These are phyloP conservation scores for Chaetodon trifascialis DNA, from an alignment of 2,113 vertebrate species.

Conservation along the genomic window DNA sequence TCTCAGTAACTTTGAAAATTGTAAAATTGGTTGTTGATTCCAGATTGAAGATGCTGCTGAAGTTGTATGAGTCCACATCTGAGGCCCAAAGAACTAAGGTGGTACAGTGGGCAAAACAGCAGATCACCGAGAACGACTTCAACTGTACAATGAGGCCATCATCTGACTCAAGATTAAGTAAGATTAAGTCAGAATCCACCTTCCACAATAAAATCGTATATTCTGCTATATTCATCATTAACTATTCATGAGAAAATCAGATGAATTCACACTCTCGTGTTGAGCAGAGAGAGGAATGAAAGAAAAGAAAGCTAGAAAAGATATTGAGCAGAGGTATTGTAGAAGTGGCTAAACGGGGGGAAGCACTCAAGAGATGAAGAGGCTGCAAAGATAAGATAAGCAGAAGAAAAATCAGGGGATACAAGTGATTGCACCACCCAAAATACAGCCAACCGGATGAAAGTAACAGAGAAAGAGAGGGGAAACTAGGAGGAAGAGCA, in stretches of 20 bases:
- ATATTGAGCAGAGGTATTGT: not conserved
- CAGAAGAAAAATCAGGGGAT: not conserved
- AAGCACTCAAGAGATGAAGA: not conserved
- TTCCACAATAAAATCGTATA: not conserved
- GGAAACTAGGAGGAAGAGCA: not conserved
- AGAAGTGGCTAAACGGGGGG: not conserved
- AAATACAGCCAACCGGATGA: not conserved
- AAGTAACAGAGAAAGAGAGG: not conserved
- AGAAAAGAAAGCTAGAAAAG: not conserved
- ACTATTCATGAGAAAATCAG: not conserved
- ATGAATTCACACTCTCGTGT: not conserved
- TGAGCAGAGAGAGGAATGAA: not conserved
- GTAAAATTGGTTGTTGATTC: not conserved
- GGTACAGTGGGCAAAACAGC: conserved; percentile 71
- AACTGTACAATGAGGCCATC: conserved; percentile 56
- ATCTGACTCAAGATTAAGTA: conserved; percentile 21
- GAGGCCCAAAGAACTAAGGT: conserved; percentile 51
- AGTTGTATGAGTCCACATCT: conserved; percentile 52
- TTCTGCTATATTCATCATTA: not conserved
- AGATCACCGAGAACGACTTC: conserved; percentile 58
- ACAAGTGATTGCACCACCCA: not conserved
- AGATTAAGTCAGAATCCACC: conserved; percentile 3
- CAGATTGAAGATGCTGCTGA: conserved; percentile 74
- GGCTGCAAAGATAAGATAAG: not conserved
- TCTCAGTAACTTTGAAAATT: not conserved